phyloP scores from a whole-genome alignment of 1,140 invertebrate species.

The Ips nitidus region DNA sequence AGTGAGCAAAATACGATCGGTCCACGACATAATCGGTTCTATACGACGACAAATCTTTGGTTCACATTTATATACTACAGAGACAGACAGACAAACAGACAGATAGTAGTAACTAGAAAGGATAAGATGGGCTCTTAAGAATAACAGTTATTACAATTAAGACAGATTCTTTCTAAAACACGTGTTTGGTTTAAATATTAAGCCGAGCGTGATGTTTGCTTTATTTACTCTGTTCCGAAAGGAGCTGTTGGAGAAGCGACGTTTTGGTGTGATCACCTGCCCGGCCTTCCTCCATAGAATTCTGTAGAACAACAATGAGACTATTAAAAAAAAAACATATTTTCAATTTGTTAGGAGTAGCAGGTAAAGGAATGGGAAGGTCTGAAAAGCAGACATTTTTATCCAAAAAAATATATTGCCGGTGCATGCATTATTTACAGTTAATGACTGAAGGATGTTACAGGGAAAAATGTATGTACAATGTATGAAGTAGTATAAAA shows the following conservation, averaged over 20 bases:
- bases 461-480: too few relatives aligned
- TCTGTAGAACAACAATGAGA: conserved; percentile 60
- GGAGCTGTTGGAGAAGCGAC: conserved; percentile 73
- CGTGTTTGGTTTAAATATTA: conserved; percentile 29
- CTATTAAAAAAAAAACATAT: conserved; percentile 20
- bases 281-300: conserved; percentile 71
- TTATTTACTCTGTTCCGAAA: conserved; percentile 67
- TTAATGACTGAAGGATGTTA: too few relatives aligned
- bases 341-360: conserved; percentile 2
- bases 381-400: too few relatives aligned
- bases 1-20: conserved; percentile 23
- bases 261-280: conserved; percentile 68
- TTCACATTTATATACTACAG: conserved; percentile 32
- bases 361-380: neutral
- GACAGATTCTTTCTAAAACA: conserved; percentile 38
- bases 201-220: conserved; percentile 9
- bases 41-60: conserved; percentile 33
- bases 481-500: too few relatives aligned
- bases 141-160: conserved; percentile 29
- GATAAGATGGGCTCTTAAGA: conserved; percentile 29
- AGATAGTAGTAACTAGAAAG: conserved; percentile 17
- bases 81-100: conserved; percentile 1
- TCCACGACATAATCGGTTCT: neutral
- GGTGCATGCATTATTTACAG: too few relatives aligned
- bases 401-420: too few relatives aligned